Evolutionary conservation across 2,113 vertebrate species (phyloP).

Genomic region (Neodon shergylaensis): DNA sequence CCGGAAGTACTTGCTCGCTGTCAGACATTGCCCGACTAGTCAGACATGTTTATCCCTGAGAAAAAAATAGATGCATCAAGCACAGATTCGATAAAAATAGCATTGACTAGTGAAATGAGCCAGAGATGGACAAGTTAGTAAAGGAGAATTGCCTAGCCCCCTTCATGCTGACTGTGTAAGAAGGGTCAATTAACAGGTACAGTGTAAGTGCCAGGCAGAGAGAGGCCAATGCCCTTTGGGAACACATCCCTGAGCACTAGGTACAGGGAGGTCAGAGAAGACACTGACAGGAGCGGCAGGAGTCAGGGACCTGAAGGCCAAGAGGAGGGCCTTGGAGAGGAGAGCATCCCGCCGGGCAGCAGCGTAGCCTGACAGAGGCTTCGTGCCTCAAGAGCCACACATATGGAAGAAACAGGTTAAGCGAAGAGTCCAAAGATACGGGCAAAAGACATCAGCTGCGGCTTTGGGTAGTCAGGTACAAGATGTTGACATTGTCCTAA

Average conservation of each 20-base stretch:
- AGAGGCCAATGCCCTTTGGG: slow-evolving; percentile 14
- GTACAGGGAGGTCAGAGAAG: background rate
- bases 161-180: background rate
- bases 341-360: background rate
- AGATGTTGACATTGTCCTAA: background rate
- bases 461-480: slow-evolving; percentile 7
- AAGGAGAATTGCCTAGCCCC: background rate
- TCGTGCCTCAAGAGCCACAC: too few species aligned
- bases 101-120: slow-evolving; percentile 10
- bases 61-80: slow-evolving; percentile 4
- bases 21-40: slow-evolving; percentile 46
- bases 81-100: slow-evolving; percentile 33
- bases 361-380: background rate
- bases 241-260: background rate
- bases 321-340: background rate
- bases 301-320: background rate
- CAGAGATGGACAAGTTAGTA: background rate
- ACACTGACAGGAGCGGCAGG: background rate
- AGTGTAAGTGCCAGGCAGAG: background rate
- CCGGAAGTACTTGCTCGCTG: background rate
- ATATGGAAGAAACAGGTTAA: background rate
- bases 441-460: background rate
- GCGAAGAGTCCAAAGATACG: background rate
- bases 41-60: slow-evolving; percentile 29
- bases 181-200: background rate